phyloP scores from a whole-genome alignment of 2,888 invertebrate species.

The Dioctria rufipes region DNA sequence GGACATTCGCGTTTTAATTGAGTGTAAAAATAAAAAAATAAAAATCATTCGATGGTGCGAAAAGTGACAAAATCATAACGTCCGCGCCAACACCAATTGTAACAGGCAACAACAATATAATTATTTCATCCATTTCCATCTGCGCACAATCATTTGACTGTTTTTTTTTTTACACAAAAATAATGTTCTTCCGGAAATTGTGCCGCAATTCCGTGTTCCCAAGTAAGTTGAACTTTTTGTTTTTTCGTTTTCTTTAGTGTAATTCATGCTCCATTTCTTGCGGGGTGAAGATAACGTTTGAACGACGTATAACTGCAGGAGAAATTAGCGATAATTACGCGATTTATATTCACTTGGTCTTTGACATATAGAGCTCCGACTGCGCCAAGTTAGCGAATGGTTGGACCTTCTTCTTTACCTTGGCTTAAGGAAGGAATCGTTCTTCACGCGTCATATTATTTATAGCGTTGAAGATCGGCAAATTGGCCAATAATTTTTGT shows the following conservation, averaged over 20 bases:
- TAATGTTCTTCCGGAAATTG: slow-evolving; percentile 50
- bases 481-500: slow-evolving; percentile 70
- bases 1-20: neutral
- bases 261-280: slow-evolving; percentile 21
- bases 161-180: neutral
- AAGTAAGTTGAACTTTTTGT: slow-evolving; percentile 22
- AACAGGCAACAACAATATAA: too few species aligned
- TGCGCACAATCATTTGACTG: too few species aligned
- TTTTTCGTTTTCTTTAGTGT: neutral
- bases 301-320: neutral
- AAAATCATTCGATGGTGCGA: neutral
- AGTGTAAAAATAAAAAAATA: neutral
- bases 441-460: slow-evolving; percentile 63
- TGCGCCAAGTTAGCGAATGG: slow-evolving; percentile 1
- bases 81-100: too few species aligned
- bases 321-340: slow-evolving; percentile 40
- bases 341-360: slow-evolving; percentile 27
- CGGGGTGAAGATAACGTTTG: neutral
- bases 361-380: slow-evolving; percentile 2
- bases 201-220: slow-evolving; percentile 33
- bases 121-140: too few species aligned
- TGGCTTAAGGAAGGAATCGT: neutral
- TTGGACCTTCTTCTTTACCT: too few species aligned
- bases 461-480: slow-evolving; percentile 71
- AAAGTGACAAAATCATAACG: neutral